Conservation (phyloP, 2,888 invertebrate species). For the Dynastes tityus region DNA sequence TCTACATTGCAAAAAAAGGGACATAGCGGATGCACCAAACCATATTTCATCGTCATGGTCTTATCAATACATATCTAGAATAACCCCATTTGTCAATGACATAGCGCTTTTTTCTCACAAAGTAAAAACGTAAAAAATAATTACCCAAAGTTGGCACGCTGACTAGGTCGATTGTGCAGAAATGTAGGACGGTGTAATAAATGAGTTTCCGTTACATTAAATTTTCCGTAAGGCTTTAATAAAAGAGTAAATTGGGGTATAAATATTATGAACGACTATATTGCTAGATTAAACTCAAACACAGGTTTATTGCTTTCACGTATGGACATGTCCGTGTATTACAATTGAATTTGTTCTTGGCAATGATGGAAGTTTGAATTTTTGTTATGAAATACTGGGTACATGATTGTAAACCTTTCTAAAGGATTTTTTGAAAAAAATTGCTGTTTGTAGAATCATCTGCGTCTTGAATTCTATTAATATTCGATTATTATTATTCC, state of each 20-base stretch:
- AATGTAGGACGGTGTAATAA: constrained; percentile 31
- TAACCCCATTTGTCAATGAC: constrained; percentile 18
- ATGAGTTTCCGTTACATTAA: constrained; percentile 28
- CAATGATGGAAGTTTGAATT: too few species aligned
- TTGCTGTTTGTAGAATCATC: too few species aligned
- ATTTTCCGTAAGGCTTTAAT: constrained; percentile 28
- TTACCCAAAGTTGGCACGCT: constrained; percentile 27
- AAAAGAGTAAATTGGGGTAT: constrained; percentile 24
- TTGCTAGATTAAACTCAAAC: neutral
- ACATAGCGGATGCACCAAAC: too few species aligned
- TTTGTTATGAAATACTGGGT: too few species aligned
- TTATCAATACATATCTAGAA: neutral
- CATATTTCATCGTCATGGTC: neutral
- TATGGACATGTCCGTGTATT: neutral
- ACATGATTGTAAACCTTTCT: too few species aligned
- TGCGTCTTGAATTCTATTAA: too few species aligned
- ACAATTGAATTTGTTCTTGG: too few species aligned
- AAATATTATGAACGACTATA: constrained; percentile 9
- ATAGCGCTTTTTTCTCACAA: neutral
- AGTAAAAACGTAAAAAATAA: constrained; percentile 22
- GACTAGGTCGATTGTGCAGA: constrained; percentile 3
- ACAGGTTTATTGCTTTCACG: neutral
- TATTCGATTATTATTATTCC: too few species aligned
- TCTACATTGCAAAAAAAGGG: too few species aligned
- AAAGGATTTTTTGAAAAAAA: too few species aligned